phyloP scores from a whole-genome alignment of 2,888 invertebrate species.

The Eupithecia vulgata region DNA sequence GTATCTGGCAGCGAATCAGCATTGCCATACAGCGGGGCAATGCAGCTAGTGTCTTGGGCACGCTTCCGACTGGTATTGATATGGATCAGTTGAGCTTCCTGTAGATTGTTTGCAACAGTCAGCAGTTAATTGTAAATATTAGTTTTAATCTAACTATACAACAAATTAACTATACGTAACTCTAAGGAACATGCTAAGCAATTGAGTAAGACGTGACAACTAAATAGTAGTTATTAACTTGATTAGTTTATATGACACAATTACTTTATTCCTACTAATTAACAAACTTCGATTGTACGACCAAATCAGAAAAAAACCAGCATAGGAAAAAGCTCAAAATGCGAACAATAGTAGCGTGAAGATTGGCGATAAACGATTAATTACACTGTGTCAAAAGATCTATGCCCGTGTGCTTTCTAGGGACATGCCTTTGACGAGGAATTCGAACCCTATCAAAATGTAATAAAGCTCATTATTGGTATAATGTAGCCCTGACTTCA shows the following conservation, averaged over 20 bases:
- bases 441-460: background rate
- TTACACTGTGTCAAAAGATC: slow-evolving; percentile 1
- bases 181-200: too few species aligned
- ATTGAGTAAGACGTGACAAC: too few species aligned
- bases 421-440: background rate
- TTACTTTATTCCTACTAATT: background rate
- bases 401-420: background rate
- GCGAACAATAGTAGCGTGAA: background rate
- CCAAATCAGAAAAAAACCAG: background rate
- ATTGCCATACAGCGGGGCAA: too few species aligned
- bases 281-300: background rate
- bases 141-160: too few species aligned
- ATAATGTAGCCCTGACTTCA: background rate
- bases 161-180: too few species aligned
- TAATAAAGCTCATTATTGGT: background rate
- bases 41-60: too few species aligned
- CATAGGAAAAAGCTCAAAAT: background rate
- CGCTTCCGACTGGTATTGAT: too few species aligned
- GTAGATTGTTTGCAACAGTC: too few species aligned
- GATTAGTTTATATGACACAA: background rate
- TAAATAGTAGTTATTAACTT: too few species aligned
- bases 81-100: too few species aligned
- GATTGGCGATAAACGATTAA: background rate
- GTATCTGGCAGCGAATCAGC: too few species aligned
- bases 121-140: too few species aligned